These are phyloP conservation scores for Gorsachius goisagi DNA, from an alignment of 2,113 vertebrate species.

Conservation along the genomic window DNA sequence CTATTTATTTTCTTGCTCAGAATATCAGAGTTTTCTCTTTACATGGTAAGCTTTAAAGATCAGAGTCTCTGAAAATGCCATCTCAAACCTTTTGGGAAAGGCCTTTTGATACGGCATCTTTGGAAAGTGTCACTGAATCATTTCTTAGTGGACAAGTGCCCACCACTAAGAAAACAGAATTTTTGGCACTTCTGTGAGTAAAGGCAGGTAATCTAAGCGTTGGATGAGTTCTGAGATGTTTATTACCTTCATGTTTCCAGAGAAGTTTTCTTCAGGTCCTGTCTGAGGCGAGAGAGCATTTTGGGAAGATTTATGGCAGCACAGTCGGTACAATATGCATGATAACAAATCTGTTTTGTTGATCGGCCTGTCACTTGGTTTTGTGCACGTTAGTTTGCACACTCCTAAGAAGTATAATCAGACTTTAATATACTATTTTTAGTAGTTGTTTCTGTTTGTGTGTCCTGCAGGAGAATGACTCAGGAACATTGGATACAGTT, in stretches of 20 bases:
- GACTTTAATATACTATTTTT: neutral
- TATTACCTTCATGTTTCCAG: neutral
- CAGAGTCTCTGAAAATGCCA: neutral
- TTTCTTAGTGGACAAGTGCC: neutral
- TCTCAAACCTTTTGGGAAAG: neutral
- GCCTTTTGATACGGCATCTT: neutral
- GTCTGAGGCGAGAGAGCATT: neutral
- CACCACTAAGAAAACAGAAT: neutral
- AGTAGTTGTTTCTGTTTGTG: neutral
- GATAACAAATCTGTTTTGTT: neutral
- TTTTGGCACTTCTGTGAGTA: neutral
- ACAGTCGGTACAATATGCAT: neutral
- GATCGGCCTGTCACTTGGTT: neutral
- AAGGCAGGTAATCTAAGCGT: neutral
- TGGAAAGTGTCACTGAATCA: neutral
- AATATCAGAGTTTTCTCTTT: neutral
- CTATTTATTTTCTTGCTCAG: neutral
- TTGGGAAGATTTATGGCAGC: neutral
- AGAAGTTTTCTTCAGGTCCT: neutral
- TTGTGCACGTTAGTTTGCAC: neutral
- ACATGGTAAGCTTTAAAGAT: neutral
- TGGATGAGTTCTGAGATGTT: neutral
- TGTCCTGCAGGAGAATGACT: constrained; percentile 84
- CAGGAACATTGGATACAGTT: constrained; percentile 92
- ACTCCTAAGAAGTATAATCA: neutral